phyloP scores from a whole-genome alignment of 2,113 vertebrate species.

The Pelecanoides urinatrix region DNA sequence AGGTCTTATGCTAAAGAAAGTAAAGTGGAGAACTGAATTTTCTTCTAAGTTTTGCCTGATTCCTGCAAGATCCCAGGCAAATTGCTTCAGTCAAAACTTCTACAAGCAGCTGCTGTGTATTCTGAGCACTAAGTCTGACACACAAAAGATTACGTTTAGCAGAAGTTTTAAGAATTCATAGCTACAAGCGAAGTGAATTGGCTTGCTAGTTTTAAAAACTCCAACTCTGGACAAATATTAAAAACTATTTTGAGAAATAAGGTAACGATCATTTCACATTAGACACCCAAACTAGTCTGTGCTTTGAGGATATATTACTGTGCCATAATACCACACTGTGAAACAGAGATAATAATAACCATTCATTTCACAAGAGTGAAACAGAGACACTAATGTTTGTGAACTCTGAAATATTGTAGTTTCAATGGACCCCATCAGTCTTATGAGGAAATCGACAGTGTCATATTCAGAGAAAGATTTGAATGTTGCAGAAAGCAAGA shows the following conservation, averaged over 20 bases:
- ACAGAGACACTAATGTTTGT: not conserved
- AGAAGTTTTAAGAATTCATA: not conserved
- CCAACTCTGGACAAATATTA: not conserved
- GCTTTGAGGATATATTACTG: not conserved
- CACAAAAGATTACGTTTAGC: not conserved
- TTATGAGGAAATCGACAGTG: not conserved
- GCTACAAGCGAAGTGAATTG: not conserved
- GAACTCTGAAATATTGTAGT: not conserved
- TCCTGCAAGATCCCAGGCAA: not conserved
- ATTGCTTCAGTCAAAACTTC: not conserved
- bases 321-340: accelerated
- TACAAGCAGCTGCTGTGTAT: not conserved
- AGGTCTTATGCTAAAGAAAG: not conserved
- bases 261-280: not conserved
- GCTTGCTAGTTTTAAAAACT: not conserved
- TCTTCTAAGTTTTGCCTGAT: not conserved
- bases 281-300: not conserved
- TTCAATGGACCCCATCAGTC: not conserved
- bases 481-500: not conserved
- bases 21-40: not conserved
- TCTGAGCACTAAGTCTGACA: not conserved
- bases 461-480: not conserved
- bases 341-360: not conserved
- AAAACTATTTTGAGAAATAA: not conserved
- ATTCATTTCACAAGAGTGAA: not conserved